Evolutionary conservation across 2,888 invertebrate genomes (phyloP).

Genomic region (Branchellion lobata): DNA sequence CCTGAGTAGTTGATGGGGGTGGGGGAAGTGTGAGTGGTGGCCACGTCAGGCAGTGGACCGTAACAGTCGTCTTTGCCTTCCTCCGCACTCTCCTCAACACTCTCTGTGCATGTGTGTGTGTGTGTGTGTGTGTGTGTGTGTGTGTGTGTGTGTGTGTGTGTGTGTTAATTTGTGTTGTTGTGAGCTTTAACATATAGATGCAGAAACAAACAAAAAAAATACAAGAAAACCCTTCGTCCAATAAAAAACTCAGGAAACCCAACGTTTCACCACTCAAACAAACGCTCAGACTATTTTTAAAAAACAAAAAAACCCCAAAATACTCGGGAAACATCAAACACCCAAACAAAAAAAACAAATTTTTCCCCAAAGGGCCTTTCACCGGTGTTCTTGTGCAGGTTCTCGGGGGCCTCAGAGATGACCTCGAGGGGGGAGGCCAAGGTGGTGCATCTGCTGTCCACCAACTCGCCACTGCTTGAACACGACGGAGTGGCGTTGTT

Average conservation of each 20-base stretch:
- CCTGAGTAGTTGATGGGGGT: conserved; percentile 12
- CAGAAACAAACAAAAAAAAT: too few relatives aligned
- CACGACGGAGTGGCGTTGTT: conserved; percentile 33
- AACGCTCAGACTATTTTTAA: too few relatives aligned
- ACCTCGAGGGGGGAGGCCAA: conserved; percentile 22
- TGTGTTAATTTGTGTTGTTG: neutral
- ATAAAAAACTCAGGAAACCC: too few relatives aligned
- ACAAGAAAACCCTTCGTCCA: too few relatives aligned
- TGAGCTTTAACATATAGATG: neutral
- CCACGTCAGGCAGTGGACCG: conserved; percentile 37
- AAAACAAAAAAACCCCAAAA: too few relatives aligned
- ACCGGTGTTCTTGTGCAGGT: too few relatives aligned
- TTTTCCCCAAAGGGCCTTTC: too few relatives aligned
- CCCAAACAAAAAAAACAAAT: too few relatives aligned
- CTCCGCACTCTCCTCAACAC: neutral
- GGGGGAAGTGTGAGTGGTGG: conserved; percentile 31
- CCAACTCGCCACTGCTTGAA: neutral
- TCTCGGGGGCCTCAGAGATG: conserved; percentile 18
- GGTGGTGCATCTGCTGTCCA: conserved; percentile 30
- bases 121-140: too few relatives aligned
- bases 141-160: neutral
- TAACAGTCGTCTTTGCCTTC: conserved; percentile 33
- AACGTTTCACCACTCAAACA: too few relatives aligned
- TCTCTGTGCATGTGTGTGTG: too few relatives aligned
- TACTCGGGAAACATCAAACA: too few relatives aligned